Evolutionary conservation across 2,113 vertebrate genomes (phyloP), one percentile per base, ranked within the genome.

Genomic region (Erpornis zantholeuca): DNA sequence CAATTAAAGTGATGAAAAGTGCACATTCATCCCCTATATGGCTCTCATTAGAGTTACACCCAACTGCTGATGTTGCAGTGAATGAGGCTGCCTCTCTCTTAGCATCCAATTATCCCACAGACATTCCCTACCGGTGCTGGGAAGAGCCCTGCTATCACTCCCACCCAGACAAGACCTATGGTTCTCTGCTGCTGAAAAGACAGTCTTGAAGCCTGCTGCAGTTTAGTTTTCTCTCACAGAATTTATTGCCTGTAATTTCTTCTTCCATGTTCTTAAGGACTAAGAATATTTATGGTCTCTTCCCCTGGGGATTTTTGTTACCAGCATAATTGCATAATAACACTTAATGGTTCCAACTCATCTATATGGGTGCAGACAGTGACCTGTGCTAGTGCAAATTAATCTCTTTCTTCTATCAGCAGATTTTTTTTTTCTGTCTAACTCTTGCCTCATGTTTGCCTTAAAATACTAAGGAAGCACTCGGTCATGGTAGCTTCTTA

Each of bases 1-100:
- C 92, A 96, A 97, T 96, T 96, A 86, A 88, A 93, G 90, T 95
- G 93, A 94, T 96, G 94, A 96, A 96, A 91, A 88, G 88, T 90
- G 73, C 86, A 71, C 90, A 92, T 96, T 95, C 96, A 94, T 94
- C 82, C 60, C 7, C 40, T 90, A 7, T 57, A 72, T 19, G 57
- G 40, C 36, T 86, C 92, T 93, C 76, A 82, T 94, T 93, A 96
- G 93, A 75, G 80, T 64, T 92, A 92, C 82, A 93, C 82, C 82
- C 90, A 86, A 94, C 59, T 75, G 79, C 80, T 83, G 82, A 33
- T 78, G 22, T 59, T 86, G 61, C n/a, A 82, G 82, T 78, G 64
- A 96, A 94, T 65, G 86, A 94, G 65, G 53, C 49, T 78, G 36
- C 3, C 2, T 63, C 70, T 64, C 81, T 76, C 42, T 83, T 23